These are phyloP conservation scores for Scomber scombrus DNA, from an alignment of 2,113 vertebrate genomes.

Conservation along the genomic window DNA sequence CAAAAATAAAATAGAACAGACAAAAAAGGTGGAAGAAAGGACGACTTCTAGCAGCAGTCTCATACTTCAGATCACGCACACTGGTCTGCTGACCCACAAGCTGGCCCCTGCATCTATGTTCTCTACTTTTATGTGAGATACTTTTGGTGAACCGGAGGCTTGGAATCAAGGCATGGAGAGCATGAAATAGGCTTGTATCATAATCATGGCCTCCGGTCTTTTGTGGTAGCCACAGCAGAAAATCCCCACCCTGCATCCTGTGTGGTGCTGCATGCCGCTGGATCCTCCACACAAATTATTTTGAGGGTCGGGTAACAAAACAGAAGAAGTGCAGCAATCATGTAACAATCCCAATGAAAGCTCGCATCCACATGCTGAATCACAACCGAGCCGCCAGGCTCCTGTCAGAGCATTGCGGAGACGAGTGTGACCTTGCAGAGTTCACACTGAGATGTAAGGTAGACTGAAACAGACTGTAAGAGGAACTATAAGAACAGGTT, in stretches of 20 bases:
- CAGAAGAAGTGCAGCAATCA: slow-evolving; percentile 51
- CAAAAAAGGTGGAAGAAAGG: not conserved
- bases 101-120: slow-evolving; percentile 32
- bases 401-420: slow-evolving; percentile 22
- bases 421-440: slow-evolving; percentile 38
- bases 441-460: slow-evolving; percentile 56
- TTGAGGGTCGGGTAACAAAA: slow-evolving; percentile 49
- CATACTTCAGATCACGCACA: slow-evolving; percentile 21
- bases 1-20: not conserved
- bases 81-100: slow-evolving; percentile 30
- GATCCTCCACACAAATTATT: slow-evolving; percentile 49
- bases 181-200: slow-evolving; percentile 68
- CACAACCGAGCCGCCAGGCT: slow-evolving; percentile 40
- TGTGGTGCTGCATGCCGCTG: slow-evolving; percentile 32
- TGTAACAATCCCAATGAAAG: slow-evolving; percentile 42
- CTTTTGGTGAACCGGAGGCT: slow-evolving; percentile 46
- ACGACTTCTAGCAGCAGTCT: slow-evolving; percentile 5
- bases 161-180: slow-evolving; percentile 51
- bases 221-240: slow-evolving; percentile 60
- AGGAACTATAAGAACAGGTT: slow-evolving; percentile 62
- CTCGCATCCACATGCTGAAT: slow-evolving; percentile 42
- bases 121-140: slow-evolving; percentile 25
- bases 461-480: slow-evolving; percentile 44
- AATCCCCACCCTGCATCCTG: slow-evolving; percentile 66
- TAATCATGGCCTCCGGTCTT: slow-evolving; percentile 60